These are phyloP conservation scores for Drosophila azteca DNA, from an alignment of 1,140 invertebrate species.

Conservation along the genomic window DNA sequence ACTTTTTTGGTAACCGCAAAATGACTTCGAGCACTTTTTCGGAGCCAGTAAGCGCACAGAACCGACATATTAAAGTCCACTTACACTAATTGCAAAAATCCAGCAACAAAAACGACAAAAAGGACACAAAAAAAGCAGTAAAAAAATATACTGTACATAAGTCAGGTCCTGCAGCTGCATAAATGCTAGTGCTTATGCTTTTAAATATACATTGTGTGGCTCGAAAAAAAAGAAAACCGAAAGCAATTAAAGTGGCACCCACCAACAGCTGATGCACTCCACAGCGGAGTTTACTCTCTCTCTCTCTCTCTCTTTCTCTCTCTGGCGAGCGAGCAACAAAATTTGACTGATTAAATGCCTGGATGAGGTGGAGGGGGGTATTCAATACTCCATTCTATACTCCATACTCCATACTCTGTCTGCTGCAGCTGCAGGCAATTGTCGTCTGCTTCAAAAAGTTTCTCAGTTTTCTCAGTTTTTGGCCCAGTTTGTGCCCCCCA, in stretches of 20 bases:
- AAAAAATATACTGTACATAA: background rate
- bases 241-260: constrained; percentile 69
- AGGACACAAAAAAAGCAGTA: constrained; percentile 14
- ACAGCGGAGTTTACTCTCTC: constrained; percentile 3
- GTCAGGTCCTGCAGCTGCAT: constrained; percentile 9
- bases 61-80: constrained; percentile 76
- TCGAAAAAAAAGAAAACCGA: constrained; percentile 58
- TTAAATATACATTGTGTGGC: constrained; percentile 50
- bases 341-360: constrained; percentile 76
- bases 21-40: constrained; percentile 70
- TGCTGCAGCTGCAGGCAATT: constrained; percentile 71
- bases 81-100: constrained; percentile 75
- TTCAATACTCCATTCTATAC: background rate
- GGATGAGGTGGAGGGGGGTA: constrained; percentile 33
- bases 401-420: background rate
- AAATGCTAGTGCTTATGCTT: constrained; percentile 26
- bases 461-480: constrained; percentile 1
- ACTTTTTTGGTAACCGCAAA: constrained; percentile 73
- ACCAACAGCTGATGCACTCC: constrained; percentile 49
- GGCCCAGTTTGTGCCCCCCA: background rate
- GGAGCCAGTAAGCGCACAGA: constrained; percentile 13
- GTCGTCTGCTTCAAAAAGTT: constrained; percentile 53
- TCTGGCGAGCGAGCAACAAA: constrained; percentile 21
- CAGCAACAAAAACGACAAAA: constrained; percentile 17
- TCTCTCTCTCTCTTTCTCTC: too few species aligned